A percentile compares a stretch with the other conserved stretches of the same genome.
Conservation (phyloP, 2,888 invertebrate genomes). For the Gryllus longicercus region DNA sequence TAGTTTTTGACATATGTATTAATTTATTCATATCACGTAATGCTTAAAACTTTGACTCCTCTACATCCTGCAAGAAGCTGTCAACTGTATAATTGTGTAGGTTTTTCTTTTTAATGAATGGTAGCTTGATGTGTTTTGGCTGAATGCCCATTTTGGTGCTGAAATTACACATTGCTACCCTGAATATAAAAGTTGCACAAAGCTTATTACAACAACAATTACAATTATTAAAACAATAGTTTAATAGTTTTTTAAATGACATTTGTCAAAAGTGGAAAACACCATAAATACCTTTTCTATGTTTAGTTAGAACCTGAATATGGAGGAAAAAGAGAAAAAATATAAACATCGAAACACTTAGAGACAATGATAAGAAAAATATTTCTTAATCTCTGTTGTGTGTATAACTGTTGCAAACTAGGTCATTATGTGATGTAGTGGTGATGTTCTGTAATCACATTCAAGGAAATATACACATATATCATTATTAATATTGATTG, state of each 20-base stretch:
- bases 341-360: slow-evolving; percentile 1
- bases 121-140: not conserved
- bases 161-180: slow-evolving; percentile 4
- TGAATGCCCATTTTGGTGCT: not conserved
- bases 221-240: not conserved
- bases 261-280: not conserved
- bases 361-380: not conserved
- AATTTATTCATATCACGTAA: not conserved
- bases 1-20: not conserved
- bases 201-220: not conserved
- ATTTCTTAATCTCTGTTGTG: slow-evolving; percentile 1
- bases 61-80: not conserved
- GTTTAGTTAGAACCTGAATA: slow-evolving; percentile 6
- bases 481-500: not conserved
- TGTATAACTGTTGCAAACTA: not conserved
- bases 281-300: not conserved
- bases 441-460: not conserved
- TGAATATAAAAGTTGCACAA: slow-evolving; percentile 17
- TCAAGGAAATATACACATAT: not conserved
- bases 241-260: not conserved
- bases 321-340: not conserved
- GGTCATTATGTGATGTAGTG: not conserved
- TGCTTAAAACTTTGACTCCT: not conserved
- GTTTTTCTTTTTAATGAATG: not conserved
- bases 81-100: not conserved